Percentiles rank a stretch among this genome's conserved stretches.
Evolutionary conservation across 1,140 invertebrate genomes (phyloP).

Genomic region (Cotesia vestalis): DNA sequence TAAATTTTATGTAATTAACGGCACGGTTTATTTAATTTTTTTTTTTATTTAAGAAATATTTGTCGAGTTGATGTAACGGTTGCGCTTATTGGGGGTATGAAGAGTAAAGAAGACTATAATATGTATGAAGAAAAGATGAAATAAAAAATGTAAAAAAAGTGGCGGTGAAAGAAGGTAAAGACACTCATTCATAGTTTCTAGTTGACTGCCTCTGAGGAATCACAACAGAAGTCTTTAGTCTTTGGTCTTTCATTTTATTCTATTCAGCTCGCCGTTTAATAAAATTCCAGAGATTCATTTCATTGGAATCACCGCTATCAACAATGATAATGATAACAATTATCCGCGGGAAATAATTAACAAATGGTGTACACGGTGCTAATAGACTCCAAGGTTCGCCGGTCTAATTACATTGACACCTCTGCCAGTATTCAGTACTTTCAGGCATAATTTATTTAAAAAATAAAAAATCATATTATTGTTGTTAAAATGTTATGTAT

Average conservation of each 20-base stretch:
- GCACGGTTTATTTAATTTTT: not conserved
- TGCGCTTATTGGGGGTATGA: not conserved
- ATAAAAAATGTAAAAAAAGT: conserved; percentile 16
- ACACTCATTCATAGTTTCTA: conserved; percentile 46
- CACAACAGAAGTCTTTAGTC: not conserved
- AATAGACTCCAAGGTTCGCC: conserved; percentile 25
- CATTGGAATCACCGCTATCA: conserved; percentile 2
- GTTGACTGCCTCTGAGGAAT: conserved; percentile 3
- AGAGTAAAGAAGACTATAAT: not conserved
- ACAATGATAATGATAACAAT: not conserved
- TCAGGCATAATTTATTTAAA: not conserved
- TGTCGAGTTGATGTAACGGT: conserved; percentile 47
- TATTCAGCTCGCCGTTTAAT: too few relatives aligned
- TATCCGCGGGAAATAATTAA: not conserved
- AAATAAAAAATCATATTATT: not conserved
- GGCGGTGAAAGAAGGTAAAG: conserved; percentile 14
- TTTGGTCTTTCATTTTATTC: not conserved
- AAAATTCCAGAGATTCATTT: not conserved
- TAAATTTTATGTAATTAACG: too few relatives aligned
- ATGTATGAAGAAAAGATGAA: not conserved
- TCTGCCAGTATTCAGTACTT: conserved; percentile 14
- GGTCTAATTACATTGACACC: conserved; percentile 36
- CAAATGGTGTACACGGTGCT: conserved; percentile 16
- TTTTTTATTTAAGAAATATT: conserved; percentile 50
- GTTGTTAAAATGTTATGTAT: not conserved